A percentile compares a stretch with the other conserved stretches of the same genome.
phyloP scores from a whole-genome alignment of 1,140 invertebrate genomes.

The Ips nitidus region DNA sequence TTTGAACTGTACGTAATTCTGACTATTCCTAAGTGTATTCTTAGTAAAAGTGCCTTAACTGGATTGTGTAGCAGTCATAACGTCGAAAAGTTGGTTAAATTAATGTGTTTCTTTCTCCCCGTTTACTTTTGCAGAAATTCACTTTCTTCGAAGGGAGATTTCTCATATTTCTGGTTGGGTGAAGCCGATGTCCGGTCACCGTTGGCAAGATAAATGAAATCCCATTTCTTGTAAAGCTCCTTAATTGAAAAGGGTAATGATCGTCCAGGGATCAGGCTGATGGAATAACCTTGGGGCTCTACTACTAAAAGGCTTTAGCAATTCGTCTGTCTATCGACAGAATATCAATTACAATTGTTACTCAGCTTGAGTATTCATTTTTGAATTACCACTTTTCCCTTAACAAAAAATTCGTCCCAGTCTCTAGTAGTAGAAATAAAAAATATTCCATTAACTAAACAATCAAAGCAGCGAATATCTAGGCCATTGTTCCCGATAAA shows the following conservation, averaged over 20 bases:
- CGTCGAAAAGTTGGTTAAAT: no score
- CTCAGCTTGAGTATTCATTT: not conserved
- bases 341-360: not conserved
- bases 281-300: constrained; percentile 3
- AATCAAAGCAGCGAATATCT: not conserved
- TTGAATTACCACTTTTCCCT: not conserved
- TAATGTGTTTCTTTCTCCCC: no score
- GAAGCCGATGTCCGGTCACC: constrained; percentile 5
- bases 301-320: constrained; percentile 4
- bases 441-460: not conserved
- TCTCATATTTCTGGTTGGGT: not conserved
- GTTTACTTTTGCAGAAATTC: no score
- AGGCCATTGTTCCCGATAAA: no score
- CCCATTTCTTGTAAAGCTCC: constrained; percentile 21
- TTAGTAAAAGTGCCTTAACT: no score
- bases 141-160: no score
- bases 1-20: not conserved
- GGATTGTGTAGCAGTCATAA: no score
- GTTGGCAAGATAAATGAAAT: constrained; percentile 15
- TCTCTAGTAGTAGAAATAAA: not conserved
- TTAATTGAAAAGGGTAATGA: constrained; percentile 25
- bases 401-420: not conserved
- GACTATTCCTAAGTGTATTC: no score
- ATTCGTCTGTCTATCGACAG: not conserved
- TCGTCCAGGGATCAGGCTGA: constrained; percentile 15